These are phyloP conservation scores for Centropus bengalensis DNA, from an alignment of 2,113 vertebrate species.

Conservation along the genomic window DNA sequence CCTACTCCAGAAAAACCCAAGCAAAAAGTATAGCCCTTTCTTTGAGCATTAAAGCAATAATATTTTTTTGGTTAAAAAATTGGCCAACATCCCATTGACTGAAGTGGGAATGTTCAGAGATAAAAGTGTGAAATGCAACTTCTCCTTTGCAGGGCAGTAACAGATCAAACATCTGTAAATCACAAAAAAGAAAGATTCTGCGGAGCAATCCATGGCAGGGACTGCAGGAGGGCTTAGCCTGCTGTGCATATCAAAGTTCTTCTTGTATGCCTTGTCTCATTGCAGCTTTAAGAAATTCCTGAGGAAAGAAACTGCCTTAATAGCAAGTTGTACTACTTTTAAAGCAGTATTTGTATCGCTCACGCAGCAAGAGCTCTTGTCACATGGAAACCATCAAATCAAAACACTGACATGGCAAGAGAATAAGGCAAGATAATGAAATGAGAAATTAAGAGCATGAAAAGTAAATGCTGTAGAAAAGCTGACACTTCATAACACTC, in stretches of 20 bases:
- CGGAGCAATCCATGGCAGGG: background rate
- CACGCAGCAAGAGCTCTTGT: constrained; percentile 47
- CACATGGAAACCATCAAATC: constrained; percentile 63
- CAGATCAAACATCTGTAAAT: constrained; percentile 17
- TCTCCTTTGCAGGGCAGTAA: background rate
- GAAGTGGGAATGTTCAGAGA: background rate
- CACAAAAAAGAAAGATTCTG: background rate
- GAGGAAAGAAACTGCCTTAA: constrained; percentile 39
- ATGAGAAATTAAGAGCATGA: constrained; percentile 71
- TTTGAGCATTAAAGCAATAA: background rate
- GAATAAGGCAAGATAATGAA: constrained; percentile 65
- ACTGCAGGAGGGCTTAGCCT: constrained; percentile 43
- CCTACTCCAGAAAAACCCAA: background rate
- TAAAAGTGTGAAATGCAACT: background rate
- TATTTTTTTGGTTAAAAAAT: background rate
- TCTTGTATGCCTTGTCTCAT: background rate
- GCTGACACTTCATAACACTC: constrained; percentile 69
- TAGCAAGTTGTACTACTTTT: constrained; percentile 23
- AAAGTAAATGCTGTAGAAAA: constrained; percentile 61
- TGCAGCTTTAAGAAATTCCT: constrained; percentile 43
- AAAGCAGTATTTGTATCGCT: constrained; percentile 34
- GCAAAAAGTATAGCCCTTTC: background rate
- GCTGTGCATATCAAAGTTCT: constrained; percentile 49
- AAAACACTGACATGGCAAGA: constrained; percentile 65
- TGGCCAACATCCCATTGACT: background rate